Evolutionary conservation across 2,797 vertebrate species (phyloP).

Genomic region (Falco naumanni): DNA sequence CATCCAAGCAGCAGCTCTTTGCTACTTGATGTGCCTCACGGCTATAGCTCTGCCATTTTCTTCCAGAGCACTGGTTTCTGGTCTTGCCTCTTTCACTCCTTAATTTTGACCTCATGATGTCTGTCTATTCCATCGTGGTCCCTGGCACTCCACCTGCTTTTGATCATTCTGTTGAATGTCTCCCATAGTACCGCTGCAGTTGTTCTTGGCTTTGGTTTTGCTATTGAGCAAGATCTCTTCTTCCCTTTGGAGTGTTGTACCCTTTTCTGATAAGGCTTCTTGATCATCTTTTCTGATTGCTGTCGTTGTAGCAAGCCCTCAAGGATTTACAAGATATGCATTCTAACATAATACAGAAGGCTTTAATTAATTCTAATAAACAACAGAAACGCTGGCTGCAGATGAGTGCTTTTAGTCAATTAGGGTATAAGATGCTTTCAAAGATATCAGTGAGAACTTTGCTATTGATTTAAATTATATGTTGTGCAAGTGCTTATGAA

Average conservation of each 20-base stretch:
- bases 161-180: too few species aligned
- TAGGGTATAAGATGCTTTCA: not conserved
- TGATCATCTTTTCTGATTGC: not conserved
- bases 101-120: not conserved
- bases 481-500: slow-evolving; percentile 12
- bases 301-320: not conserved
- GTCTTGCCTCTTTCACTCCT: not conserved
- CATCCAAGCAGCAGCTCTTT: not conserved
- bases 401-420: slow-evolving; percentile 13
- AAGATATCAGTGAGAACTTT: not conserved
- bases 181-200: not conserved
- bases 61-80: not conserved
- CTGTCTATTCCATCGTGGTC: not conserved
- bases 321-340: not conserved
- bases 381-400: not conserved
- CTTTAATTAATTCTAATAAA: slow-evolving; percentile 25
- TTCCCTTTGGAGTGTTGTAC: not conserved
- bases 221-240: not conserved
- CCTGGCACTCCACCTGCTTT: not conserved
- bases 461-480: slow-evolving; percentile 1
- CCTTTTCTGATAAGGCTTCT: not conserved
- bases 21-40: not conserved
- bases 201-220: not conserved
- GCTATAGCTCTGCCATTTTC: not conserved
- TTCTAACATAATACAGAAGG: not conserved